Evolutionary conservation across 2,797 vertebrate genomes (phyloP), one percentile per base, ranked within the genome.

Genomic region (Takifugu rubripes): DNA sequence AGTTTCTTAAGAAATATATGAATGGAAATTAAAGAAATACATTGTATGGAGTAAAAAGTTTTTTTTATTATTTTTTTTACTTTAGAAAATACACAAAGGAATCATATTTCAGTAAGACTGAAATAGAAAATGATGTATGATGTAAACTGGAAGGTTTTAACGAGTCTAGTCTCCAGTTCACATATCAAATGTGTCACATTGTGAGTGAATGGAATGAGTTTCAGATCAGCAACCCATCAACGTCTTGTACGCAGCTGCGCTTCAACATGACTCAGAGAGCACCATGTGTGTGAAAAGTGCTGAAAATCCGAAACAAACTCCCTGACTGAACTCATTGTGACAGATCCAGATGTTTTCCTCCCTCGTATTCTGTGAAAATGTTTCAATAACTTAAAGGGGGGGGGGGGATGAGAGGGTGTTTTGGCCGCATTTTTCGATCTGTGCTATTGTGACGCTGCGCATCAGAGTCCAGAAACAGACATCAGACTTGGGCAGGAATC

Each of bases 381-480:
- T n/a, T 71, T 6, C 5, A 53, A 44, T 55, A 58, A 48, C 49
- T 25, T 16, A 46, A 42, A 63, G 10, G 17, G 6, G 10, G 7
- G 17, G 17, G 3, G 6, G 10, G 7, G 42, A 16, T 27, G 49
- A 62, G 16, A 49, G n/a, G 56, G 46, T n/a, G 51, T 57, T 51
- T 68, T 58, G 61, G 52, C 42, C 33, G 0, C 6, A 24, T 53
- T 50, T 52, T 25, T 7, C 52, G 25, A 60, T 46, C 43, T 45
- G 16, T 49, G 47, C 31, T 49, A 3, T 49, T 68, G 54, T 52
- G 64, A 59, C 52, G 33, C 6, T 51, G 54, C 52, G 67, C 25
- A 61, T 65, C 54, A 6, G 42, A 59, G 61, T 62, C 31, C 66
- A 61, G 48, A 52, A 25, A 33, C 43, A 48, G 4, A 72, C 66